Base-by-base conservation (phyloP, 1,140 invertebrate genomes). In the Amphibalanus amphitrite region DNA sequence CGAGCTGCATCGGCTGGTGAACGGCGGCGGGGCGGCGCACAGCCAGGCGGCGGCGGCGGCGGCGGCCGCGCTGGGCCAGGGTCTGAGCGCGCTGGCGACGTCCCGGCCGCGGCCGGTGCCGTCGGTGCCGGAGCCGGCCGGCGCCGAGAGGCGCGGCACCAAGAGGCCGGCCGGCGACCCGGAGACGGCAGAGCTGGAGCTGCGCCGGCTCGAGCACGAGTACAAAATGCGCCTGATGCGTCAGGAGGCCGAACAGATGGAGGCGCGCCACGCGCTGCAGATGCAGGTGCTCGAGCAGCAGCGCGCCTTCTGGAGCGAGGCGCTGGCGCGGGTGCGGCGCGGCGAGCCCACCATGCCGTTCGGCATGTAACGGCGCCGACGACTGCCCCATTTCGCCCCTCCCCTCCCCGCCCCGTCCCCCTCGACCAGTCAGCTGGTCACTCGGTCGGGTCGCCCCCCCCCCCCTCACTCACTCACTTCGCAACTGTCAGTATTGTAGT, bases 151-250 rank as follows among this genome's bases (percentile, higher is more conserved):
- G 23, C 10, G 65, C 65, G 26, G 65, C 26, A n/a, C 10, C 65
- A 6, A 6, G 64, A 65, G n/a, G 6, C 26, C 65, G 65, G 8
- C 65, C 65, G 65, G 28, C 3, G 65, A 26, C 3, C 1, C 65
- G 0, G 65, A 67, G 23, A 26, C 20, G 65, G 65, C 65, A 0
- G 47, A 59, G 47, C 65, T 28, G 23, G 26, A 67, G 65, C 65
- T 67, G 65, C 65, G 65, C 26, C 65, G n/a, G 26, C 26, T 28
- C 65, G 65, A 67, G 65, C 65, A 67, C 65, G 65, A 67, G 65
- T 28, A 10, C 8, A 26, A 28, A 8, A 67, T 67, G 65, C n/a
- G 65, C 26, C 65, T 67, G 65, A 8, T 67, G 28, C 65, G 65
- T 8, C 65, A 17, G 3, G 65, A 67, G 65, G 65, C 65, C 28